Evolutionary conservation across 2,113 vertebrate species (phyloP), one percentile per base, ranked within the genome.

Genomic region (Miniopterus natalensis): DNA sequence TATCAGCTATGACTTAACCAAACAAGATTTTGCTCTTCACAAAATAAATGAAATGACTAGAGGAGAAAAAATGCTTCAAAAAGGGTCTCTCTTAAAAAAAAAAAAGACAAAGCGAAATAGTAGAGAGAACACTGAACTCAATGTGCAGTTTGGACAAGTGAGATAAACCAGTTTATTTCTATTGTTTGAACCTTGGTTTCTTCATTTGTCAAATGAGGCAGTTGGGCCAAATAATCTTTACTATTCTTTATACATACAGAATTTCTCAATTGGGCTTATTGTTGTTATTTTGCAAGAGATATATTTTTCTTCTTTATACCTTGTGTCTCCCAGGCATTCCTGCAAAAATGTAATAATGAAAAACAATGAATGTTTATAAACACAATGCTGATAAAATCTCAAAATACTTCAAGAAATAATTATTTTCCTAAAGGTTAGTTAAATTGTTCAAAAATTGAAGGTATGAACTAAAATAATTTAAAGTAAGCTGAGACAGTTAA

Each of bases 1-100:
- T 96, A 94, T 78, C 27, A 95, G 51, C 14, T 92, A 65, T 95
- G 71, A 80, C 94, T 92, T 98, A 93, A 87, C 42, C 85, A 96
- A 97, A 75, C 31, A 97, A 96, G 36, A 90, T 70, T 53, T 93
- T 45, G 90, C 71, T 95, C 47, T 95, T 92, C 17, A 66, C 2
- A 95, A 66, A 80, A 96, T 94, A 95, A 95, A 96, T 81, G 94
- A 95, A 96, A 95, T 81, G 74, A 42, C 4, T 86, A 75, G 77
- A 84, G 87, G 36, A 84, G 36, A 84, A 96, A 92, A 92, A 84
- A 83, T 68, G 0, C 3, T 94, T 96, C 4, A 17, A 23, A 75
- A 71, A 66, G 1, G n/a, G n/a, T 61, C 9, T 85, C 36, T 94
- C 18, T 15, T 49, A 74, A 73, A 23, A 13, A 36, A 74, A 73